Evolutionary conservation across 2,113 vertebrate genomes (phyloP).

Genomic region (Cololabis saira): DNA sequence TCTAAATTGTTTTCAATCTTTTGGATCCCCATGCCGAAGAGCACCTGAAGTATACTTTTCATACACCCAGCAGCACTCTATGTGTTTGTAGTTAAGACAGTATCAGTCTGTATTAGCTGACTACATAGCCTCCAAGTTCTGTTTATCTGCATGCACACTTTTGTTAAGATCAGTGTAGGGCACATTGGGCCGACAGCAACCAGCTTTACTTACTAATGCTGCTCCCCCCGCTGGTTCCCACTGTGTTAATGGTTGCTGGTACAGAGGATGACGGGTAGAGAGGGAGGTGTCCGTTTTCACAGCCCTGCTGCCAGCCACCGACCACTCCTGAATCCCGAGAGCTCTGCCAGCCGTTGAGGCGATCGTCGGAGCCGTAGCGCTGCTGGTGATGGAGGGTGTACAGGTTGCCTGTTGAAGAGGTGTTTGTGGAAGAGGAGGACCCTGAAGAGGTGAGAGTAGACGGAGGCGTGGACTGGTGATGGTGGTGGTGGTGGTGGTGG

Average conservation of each 20-base stretch:
- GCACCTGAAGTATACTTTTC: too few relatives aligned
- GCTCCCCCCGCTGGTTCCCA: constrained; percentile 87
- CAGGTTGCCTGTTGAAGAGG: constrained; percentile 79
- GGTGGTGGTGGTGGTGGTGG: constrained; percentile 58
- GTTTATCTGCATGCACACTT: too few relatives aligned
- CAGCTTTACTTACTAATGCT: constrained; percentile 89
- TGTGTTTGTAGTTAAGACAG: too few relatives aligned
- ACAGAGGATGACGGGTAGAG: constrained; percentile 97
- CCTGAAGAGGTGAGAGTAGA: constrained; percentile 72
- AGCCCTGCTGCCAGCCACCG: constrained; percentile 84
- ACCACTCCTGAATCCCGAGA: constrained; percentile 92
- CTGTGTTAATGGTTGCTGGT: constrained; percentile 94
- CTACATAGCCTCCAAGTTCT: too few relatives aligned
- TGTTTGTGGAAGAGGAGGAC: constrained; percentile 70
- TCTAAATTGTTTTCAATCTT: too few relatives aligned
- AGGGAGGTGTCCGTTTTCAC: constrained; percentile 93
- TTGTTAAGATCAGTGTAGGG: not conserved
- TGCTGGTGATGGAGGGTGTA: constrained; percentile 91
- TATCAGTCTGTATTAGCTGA: too few relatives aligned
- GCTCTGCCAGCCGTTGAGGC: constrained; percentile 97
- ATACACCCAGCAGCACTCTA: too few relatives aligned
- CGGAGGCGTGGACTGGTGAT: constrained; percentile 71
- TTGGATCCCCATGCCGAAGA: too few relatives aligned
- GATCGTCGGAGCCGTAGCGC: constrained; percentile 97
- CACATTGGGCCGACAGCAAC: too few relatives aligned